Conservation (phyloP, 2,113 vertebrate species). For the Cheirogaleus medius region DNA sequence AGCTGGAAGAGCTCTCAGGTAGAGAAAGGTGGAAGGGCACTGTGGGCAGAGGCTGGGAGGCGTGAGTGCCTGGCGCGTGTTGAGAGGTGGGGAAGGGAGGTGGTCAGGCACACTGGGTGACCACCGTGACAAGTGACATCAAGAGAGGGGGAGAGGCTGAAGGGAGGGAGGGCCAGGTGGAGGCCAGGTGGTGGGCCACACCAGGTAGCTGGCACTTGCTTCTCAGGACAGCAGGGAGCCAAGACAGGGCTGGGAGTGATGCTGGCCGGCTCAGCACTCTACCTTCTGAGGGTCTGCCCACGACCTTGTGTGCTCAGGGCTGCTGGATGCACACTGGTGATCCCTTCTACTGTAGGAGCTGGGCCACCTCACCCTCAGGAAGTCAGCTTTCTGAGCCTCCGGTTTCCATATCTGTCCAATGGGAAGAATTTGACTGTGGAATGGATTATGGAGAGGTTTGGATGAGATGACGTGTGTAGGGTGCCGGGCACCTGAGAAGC, state of each 20-base stretch:
- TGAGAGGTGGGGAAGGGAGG: not conserved
- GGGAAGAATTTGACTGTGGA: not conserved
- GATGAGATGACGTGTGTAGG: accelerated
- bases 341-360: too few species aligned
- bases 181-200: not conserved
- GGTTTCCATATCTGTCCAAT: not conserved
- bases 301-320: not conserved
- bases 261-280: not conserved
- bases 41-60: not conserved
- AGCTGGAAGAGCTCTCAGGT: not conserved
- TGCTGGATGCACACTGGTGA: not conserved
- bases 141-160: not conserved
- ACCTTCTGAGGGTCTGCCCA: not conserved
- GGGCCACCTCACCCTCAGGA: too few species aligned
- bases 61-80: not conserved
- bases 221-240: not conserved
- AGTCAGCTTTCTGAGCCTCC: not conserved
- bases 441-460: not conserved
- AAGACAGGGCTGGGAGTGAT: not conserved
- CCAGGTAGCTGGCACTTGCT: not conserved
- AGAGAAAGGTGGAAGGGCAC: not conserved
- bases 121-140: not conserved
- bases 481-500: not conserved
- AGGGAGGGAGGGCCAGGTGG: not conserved
- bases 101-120: not conserved